Base-by-base conservation (phyloP, 2,113 vertebrate genomes). In the Recurvirostra avosetta region DNA sequence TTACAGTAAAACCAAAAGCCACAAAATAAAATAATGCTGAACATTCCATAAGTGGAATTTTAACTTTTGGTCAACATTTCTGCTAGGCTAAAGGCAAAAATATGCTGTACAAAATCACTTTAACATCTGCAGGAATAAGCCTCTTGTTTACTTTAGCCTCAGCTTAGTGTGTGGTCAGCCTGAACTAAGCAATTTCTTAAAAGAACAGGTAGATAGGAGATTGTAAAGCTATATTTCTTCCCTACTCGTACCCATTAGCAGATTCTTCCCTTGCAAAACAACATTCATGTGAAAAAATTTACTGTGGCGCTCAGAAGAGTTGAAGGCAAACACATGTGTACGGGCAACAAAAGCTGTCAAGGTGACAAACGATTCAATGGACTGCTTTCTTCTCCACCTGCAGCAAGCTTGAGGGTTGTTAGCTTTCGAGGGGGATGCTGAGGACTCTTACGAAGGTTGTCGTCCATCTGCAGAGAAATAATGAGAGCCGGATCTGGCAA, bases 381-480 rank as follows among this genome's bases (percentile, higher is more conserved):
- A 96, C 95, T 98, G 88, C 92, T 98, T 88, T 98, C 98, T 74
- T 98, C 98, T 94, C 96, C 96, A 82, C 98, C 96, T 90, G 97
- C 88, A 84, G 97, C 98, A 94, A 99, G 96, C 96, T 99, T 99
- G 95, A 99, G 98, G 1, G 98, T 98, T 32, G 98, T 97, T 56
- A 98, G 95, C 94, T 98, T 99, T 90, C 98, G 98, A 74, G 99
- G 98, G 90, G 98, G 99, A 97, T 99, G 99, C 73, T 99, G 99
- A 84, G 99, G 99, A 93, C 99, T 99, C 97, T 98, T 99, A 91
- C 99, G 99, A 92, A 99, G 99, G 93, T 99, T 99, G 97, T 99
- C 98, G 80, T 99, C 99, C 99, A 99, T 99, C 99, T 99, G 97
- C 56, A 97, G 94, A 67, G 97, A 95, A 98, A 98, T 95, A 87